Evolutionary conservation across 2,797 vertebrate species (phyloP).

Genomic region (Aratinga solstitialis): DNA sequence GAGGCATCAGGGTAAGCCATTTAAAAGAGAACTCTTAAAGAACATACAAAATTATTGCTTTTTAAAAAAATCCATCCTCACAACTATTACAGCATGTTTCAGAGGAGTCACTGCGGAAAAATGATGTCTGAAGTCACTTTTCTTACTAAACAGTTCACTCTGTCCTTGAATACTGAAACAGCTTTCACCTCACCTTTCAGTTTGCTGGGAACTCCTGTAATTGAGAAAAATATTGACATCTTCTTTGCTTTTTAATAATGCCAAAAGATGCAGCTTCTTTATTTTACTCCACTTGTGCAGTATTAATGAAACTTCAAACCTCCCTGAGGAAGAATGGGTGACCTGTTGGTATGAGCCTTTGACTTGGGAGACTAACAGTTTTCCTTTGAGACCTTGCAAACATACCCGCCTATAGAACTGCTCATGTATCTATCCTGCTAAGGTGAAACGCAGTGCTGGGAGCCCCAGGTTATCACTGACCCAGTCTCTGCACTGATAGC

Average conservation of each 20-base stretch:
- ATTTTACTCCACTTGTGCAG: neutral
- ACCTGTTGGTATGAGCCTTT: neutral
- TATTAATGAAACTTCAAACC: neutral
- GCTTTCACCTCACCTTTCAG: neutral
- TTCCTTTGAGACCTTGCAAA: neutral
- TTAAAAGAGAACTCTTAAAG: neutral
- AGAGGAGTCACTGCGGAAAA: neutral
- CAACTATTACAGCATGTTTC: neutral
- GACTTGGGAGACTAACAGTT: neutral
- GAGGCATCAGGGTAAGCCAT: neutral
- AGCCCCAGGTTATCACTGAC: neutral
- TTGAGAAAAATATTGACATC: neutral
- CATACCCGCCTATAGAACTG: accelerated
- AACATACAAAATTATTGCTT: neutral
- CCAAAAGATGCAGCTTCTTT: neutral
- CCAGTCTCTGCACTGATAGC: neutral
- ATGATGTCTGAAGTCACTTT: neutral
- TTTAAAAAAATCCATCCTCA: neutral
- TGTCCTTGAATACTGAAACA: neutral
- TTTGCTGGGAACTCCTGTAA: neutral
- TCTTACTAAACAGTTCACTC: neutral
- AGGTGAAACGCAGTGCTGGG: neutral
- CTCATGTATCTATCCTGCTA: accelerated
- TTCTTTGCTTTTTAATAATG: neutral
- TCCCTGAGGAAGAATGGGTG: neutral